Base-by-base conservation (phyloP, 2,113 vertebrate genomes). In the Zootoca vivipara region DNA sequence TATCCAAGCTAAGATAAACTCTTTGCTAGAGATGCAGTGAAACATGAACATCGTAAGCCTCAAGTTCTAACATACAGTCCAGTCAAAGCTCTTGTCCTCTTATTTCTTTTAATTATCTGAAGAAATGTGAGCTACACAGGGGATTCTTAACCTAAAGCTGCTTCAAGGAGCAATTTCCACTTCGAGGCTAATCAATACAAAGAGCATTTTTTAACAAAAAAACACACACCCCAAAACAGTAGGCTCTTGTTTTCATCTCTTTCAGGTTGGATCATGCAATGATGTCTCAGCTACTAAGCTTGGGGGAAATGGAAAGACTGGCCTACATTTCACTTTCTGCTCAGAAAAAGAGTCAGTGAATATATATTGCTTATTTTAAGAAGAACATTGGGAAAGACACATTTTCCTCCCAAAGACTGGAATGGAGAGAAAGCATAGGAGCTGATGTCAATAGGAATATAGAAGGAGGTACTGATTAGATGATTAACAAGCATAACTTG, bases 41-140 rank as follows among this genome's bases (percentile, higher is more conserved):
- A 90, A 90, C 79, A 86, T 90, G 85, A 90, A 83, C 56, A 70
- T 62, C 30, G 64, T 40, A 69, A 89, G 78, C 35, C 42, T 62
- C 65, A 67, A 58, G 38, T 70, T 80, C 74, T 70, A 82, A 86
- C 46, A 62, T 8, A 83, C 42, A 75, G 30, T 33, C 85, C 78
- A 52, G 64, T 72, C 85, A 86, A 62, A 86, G 73, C 65, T 83
- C 85, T 86, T 78, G 64, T 83, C 74, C 35, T 83, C 72, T 82
- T 86, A 83, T 78, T 86, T 90, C 64, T 83, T 78, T 86, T 90
- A 86, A 90, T 86, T 86, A 83, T 82, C 84, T 35, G 7, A 65
- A 89, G 84, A 86, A 89, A 89, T 40, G 46, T 82, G 84, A 86
- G 73, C 46, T 90, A n/a, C 85, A 72, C 62, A 72, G 46, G 42